Evolutionary conservation across 1,140 invertebrate species (phyloP).

Genomic region (Bombus superbus): DNA sequence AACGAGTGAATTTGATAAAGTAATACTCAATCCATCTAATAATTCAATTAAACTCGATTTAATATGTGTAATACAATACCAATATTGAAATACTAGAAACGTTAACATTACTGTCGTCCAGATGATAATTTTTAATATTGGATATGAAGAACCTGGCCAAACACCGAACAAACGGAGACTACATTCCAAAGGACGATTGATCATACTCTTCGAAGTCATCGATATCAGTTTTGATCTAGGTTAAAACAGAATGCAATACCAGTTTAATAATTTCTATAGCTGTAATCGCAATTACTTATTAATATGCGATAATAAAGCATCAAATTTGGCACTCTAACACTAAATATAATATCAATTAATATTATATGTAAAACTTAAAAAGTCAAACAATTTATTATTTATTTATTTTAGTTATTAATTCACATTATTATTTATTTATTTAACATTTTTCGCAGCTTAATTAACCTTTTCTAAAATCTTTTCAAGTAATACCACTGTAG

Average conservation of each 20-base stretch:
- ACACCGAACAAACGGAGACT: slow-evolving; percentile 9
- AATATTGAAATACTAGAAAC: slow-evolving; percentile 27
- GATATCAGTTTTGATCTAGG: neutral
- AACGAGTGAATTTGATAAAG: slow-evolving; percentile 15
- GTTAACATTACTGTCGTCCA: neutral
- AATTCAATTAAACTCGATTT: slow-evolving; percentile 3
- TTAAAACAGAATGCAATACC: neutral
- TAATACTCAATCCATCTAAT: slow-evolving; percentile 19
- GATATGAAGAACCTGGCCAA: slow-evolving; percentile 18
- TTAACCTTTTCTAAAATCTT: neutral
- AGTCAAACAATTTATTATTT: neutral
- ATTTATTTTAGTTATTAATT: too few species aligned
- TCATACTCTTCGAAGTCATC: neutral
- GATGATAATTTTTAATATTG: neutral
- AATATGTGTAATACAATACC: slow-evolving; percentile 19
- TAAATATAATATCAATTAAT: neutral
- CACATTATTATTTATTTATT: neutral
- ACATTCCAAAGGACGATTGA: slow-evolving; percentile 18
- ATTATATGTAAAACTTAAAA: neutral
- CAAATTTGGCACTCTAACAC: too few species aligned
- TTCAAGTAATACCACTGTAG: neutral
- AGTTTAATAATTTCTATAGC: neutral
- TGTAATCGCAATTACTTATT: neutral
- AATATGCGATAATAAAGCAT: neutral
- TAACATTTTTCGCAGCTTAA: neutral